Base-by-base conservation (phyloP, 2,888 invertebrate genomes). In the Pseudococcus viburni region DNA sequence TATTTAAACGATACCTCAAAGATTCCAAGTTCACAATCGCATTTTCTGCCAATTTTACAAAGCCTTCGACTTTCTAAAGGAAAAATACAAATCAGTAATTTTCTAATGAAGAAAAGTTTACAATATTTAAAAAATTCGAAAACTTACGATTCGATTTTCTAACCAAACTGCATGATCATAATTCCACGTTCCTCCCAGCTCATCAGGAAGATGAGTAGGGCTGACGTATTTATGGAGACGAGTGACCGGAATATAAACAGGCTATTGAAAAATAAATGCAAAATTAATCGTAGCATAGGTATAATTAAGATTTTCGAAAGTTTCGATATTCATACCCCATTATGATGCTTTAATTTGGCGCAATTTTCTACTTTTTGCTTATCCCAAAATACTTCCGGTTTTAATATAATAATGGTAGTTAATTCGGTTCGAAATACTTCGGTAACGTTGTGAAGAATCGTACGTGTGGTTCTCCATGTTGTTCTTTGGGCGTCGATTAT, bases 111-210 rank as follows among this genome's bases (percentile, higher is more conserved):
- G 26, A 33, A 33, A 33, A 33, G 26, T 33, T n/a, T n/a, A n/a
- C n/a, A n/a, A 33, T 1, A 3, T 33, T 2, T 33, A 33, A 33
- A 33, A 33, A 33, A 2, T 33, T 33, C 3, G 26, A 33, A 59
- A 59, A 91, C 93, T 92, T 92, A 96, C 96, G 93, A 95, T 93
- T 92, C 96, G 93, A 91, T 94, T 95, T 90, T 95, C 94, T 90
- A 96, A 93, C 96, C 96, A 96, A 90, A 93, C 93, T 88, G 94
- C 93, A 91, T 96, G 95, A 91, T 95, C 94, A 92, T 95, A 96
- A 89, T 93, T 92, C 91, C 95, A 93, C 89, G 93, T 93, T 88
- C 96, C 96, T 89, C 95, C 95, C 89, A 96, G 92, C 90, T 95
- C 95, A 89, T 93, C 93, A 83, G 96, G 95, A 91, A 96, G 92